Evolutionary conservation across 2,797 vertebrate species (phyloP).

Genomic region (Pogoniulus pusillus): DNA sequence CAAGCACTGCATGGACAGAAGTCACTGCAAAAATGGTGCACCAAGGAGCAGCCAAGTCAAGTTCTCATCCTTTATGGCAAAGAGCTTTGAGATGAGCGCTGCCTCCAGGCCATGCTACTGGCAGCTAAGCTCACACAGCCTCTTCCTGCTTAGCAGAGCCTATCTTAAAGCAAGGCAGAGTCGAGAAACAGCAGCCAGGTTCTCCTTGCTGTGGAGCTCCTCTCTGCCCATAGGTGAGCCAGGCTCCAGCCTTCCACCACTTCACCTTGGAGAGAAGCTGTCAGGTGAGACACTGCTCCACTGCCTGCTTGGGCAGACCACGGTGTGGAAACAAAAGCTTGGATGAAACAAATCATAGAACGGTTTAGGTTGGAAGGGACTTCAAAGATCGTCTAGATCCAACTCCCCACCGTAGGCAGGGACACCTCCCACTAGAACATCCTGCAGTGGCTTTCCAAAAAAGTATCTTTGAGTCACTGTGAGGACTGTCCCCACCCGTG

Average conservation of each 20-base stretch:
- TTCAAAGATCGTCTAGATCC: too few species aligned
- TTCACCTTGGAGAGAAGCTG: background rate
- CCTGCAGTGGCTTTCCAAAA: background rate
- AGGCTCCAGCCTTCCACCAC: background rate
- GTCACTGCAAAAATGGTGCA: background rate
- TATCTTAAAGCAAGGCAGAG: background rate
- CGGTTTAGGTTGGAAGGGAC: too few species aligned
- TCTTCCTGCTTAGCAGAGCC: too few species aligned
- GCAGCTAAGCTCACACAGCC: background rate
- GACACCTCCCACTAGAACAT: background rate
- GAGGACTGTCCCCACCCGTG: background rate
- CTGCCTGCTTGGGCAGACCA: background rate
- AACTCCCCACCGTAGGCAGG: too few species aligned
- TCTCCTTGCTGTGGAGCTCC: background rate
- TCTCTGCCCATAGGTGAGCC: background rate
- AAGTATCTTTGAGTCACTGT: background rate
- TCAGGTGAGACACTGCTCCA: background rate
- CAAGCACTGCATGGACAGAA: rapidly evolving
- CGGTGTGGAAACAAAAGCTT: background rate
- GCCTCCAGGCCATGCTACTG: background rate
- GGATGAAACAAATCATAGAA: background rate
- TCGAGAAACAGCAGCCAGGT: background rate
- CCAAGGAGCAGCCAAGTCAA: background rate
- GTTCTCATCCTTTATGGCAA: background rate
- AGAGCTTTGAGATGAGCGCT: background rate